Conservation (phyloP, 2,113 vertebrate genomes). For the Puma concolor region DNA sequence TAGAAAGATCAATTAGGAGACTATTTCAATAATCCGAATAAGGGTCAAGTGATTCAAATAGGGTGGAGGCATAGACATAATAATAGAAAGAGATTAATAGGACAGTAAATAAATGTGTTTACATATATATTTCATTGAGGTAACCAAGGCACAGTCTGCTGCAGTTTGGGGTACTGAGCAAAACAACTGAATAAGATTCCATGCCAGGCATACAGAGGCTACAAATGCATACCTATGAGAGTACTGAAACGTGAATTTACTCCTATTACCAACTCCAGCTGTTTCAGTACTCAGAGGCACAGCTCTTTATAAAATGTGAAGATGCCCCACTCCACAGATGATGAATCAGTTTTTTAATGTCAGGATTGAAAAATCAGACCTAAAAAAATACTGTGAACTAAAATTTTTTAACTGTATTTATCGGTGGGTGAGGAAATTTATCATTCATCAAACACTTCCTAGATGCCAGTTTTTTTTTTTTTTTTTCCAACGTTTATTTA, state of each 20-base stretch:
- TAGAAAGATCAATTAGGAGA: not conserved
- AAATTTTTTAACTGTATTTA: slow-evolving; percentile 31
- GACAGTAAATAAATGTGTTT: not conserved
- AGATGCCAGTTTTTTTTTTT: not conserved
- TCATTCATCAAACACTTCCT: slow-evolving; percentile 25
- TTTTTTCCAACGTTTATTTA: no score
- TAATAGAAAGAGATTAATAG: not conserved
- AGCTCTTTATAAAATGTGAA: not conserved
- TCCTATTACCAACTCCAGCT: not conserved
- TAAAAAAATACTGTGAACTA: slow-evolving; percentile 38
- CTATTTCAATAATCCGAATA: not conserved
- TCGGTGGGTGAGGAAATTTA: not conserved
- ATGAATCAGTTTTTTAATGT: slow-evolving; percentile 16
- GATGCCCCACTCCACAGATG: not conserved
- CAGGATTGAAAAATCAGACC: not conserved
- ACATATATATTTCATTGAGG: not conserved
- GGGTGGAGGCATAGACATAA: not conserved
- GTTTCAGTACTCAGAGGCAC: not conserved
- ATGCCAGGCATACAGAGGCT: not conserved
- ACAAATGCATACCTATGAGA: not conserved
- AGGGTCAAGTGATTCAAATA: not conserved
- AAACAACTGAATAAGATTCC: not conserved
- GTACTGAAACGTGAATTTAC: not conserved
- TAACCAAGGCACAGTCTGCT: not conserved
- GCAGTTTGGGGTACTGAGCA: not conserved